These are phyloP conservation scores for Lepidocolaptes lacrymiger DNA, from an alignment of 2,797 vertebrate genomes.

Conservation along the genomic window DNA sequence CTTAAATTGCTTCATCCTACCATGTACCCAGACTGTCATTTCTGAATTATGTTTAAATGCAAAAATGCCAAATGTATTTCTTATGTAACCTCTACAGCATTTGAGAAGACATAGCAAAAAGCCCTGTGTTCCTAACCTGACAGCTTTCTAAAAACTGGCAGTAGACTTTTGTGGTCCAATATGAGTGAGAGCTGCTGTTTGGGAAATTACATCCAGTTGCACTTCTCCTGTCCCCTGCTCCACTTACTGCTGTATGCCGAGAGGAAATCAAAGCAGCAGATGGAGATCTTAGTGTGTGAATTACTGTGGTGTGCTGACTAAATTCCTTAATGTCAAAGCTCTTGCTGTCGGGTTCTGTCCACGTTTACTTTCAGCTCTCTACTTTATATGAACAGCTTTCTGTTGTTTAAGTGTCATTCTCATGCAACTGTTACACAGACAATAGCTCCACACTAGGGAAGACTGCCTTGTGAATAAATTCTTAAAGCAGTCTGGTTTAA, in stretches of 20 bases:
- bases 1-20: conserved; percentile 10
- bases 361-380: background rate
- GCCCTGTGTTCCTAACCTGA: background rate
- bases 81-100: background rate
- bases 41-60: conserved; percentile 10
- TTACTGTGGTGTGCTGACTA: background rate
- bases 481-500: background rate
- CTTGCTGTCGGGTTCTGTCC: conserved; percentile 3
- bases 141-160: background rate
- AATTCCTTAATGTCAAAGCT: conserved; percentile 12
- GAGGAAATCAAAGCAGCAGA: background rate
- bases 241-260: background rate
- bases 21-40: background rate
- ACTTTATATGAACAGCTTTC: background rate
- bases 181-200: background rate
- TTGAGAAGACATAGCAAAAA: background rate
- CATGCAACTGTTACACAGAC: background rate
- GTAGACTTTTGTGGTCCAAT: background rate
- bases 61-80: conserved; percentile 10
- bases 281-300: background rate
- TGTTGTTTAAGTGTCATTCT: background rate
- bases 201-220: background rate
- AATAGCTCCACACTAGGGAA: background rate
- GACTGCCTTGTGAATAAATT: background rate
- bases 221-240: background rate